A percentile compares a stretch with the other conserved stretches of the same genome.
These are phyloP conservation scores for Dolomedes plantarius DNA, from an alignment of 2,888 invertebrate species.

Conservation along the genomic window DNA sequence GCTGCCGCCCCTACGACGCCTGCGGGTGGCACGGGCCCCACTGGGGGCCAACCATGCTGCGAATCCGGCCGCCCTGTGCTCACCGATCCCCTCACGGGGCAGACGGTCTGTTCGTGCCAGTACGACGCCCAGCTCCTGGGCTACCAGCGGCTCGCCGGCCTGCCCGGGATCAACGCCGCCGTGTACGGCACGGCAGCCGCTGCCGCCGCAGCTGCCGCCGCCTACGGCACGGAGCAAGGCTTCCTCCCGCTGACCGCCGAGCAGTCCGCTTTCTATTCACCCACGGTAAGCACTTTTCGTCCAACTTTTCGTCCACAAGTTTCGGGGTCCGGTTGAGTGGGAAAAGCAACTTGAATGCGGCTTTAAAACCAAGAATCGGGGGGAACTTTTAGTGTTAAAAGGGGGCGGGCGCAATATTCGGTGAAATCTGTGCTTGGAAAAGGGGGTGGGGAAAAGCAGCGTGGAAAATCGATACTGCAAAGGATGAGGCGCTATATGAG, in stretches of 20 bases:
- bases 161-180: conserved; percentile 71
- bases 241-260: conserved; percentile 77
- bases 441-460: too few species aligned
- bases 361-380: too few species aligned
- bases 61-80: conserved; percentile 90
- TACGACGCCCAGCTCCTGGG: conserved; percentile 89
- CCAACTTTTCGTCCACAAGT: background rate
- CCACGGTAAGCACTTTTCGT: conserved; percentile 76
- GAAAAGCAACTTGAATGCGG: too few species aligned
- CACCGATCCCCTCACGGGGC: conserved; percentile 93
- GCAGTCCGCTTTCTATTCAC: conserved; percentile 78
- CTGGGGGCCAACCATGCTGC: conserved; percentile 82
- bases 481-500: too few species aligned
- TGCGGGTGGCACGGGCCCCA: conserved; percentile 32
- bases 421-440: too few species aligned
- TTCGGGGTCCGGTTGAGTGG: too few species aligned
- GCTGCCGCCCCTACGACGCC: conserved; percentile 45
- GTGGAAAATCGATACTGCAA: too few species aligned
- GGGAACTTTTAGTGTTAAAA: too few species aligned
- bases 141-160: conserved; percentile 73
- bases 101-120: conserved; percentile 95
- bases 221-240: conserved; percentile 82
- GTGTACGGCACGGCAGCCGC: conserved; percentile 73
- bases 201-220: conserved; percentile 84
- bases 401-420: too few species aligned